Evolutionary conservation across 2,888 invertebrate species (phyloP), one percentile per base, ranked within the genome.

Genomic region (Belgica antarctica): DNA sequence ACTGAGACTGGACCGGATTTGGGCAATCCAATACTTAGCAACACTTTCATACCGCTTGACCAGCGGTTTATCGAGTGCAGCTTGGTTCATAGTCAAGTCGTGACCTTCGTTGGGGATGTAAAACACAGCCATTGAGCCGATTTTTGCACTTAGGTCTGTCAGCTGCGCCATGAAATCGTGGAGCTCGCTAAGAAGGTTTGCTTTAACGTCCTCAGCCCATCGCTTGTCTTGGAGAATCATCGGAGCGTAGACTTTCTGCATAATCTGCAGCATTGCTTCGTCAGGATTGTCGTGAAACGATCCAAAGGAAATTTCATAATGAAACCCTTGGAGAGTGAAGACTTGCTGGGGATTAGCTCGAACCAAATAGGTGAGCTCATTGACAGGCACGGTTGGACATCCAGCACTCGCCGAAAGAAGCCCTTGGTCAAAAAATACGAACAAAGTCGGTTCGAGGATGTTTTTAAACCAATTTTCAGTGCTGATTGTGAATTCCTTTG

Each of bases 201-300:
- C 86, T 78, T 89, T 90, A 7, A 92, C 87, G 81, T 90, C 92
- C 73, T 91, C 90, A n/a, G 90, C 92, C 93, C 92, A 94, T 1
- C 86, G 83, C 0, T 82, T 84, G 68, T 86, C 84, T 52, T 85
- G 86, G 74, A 88, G 86, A 77, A 94, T 90, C 72, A 88, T 85
- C 0, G 94, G 94, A 4, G 86, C 85, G 74, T 88, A 88, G 8
- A 89, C 81, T 72, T 84, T 79, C 75, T 87, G 85, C 73, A 90
- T 75, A 5, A 87, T 76, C 71, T 83, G 81, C 72, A 90, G 81
- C 73, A 90, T 79, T 41, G 86, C 84, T 0, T 84, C 83, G 75
- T 90, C 90, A 0, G 88, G 83, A 8, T 86, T 86, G 74, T 86
- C 85, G 36, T 87, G 86, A 46, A 89, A 79, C 0, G 87, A 88